Percentiles rank a stretch among this genome's conserved stretches.
Conservation (phyloP, 92 coral and sea anemone species). For the Paragorgia papillata region DNA sequence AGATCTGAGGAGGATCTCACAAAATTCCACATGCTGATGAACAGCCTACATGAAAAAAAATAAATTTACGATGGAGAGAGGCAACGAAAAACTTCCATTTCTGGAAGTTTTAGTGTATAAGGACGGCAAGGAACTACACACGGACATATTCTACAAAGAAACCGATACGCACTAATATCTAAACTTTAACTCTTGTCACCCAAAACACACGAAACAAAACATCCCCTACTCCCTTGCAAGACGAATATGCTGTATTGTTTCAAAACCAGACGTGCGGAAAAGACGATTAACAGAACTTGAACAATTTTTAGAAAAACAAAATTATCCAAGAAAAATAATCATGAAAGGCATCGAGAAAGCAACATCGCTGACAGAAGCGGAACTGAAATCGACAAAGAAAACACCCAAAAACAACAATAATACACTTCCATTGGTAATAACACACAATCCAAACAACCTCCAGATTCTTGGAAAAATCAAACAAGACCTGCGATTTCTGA, state of each 20-base stretch:
- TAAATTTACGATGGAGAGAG: slow-evolving; percentile 22
- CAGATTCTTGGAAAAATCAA: too few relatives aligned
- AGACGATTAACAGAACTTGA: slow-evolving; percentile 29
- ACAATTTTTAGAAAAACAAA: too few relatives aligned
- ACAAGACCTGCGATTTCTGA: too few relatives aligned
- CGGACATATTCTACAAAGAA: slow-evolving; percentile 39
- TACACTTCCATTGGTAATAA: too few relatives aligned
- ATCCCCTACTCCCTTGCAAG: slow-evolving; percentile 34
- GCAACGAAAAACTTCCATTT: slow-evolving; percentile 2
- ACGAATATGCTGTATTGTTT: slow-evolving; percentile 30
- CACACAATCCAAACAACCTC: too few relatives aligned
- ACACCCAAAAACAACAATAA: too few relatives aligned
- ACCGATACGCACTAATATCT: slow-evolving; percentile 41
- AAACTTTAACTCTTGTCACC: slow-evolving; percentile 26
- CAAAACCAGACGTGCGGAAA: slow-evolving; percentile 15
- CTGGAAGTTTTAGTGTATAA: slow-evolving; percentile 30
- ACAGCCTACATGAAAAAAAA: slow-evolving; percentile 11
- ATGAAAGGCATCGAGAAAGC: too few relatives aligned
- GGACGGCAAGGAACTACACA: slow-evolving; percentile 15
- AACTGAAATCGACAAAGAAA: too few relatives aligned
- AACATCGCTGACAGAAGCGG: too few relatives aligned
- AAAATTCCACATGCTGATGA: background rate
- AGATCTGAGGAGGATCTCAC: slow-evolving; percentile 1
- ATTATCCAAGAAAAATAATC: too few relatives aligned
- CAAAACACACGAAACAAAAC: slow-evolving; percentile 17